Base-by-base conservation (phyloP, 2,113 vertebrate genomes). In the Protomyctophum bolini region DNA sequence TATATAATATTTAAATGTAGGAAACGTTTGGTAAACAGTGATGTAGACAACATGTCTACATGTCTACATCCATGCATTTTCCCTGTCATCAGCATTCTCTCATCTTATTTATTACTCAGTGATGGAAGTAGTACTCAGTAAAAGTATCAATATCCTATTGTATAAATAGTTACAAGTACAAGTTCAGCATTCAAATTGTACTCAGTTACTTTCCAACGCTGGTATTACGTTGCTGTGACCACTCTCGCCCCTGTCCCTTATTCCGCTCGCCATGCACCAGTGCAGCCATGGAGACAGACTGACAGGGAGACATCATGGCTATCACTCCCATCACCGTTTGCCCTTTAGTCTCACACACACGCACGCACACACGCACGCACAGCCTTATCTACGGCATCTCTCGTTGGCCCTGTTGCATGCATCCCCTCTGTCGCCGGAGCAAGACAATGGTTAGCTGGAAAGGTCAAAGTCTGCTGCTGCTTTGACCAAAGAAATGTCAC, bases 401-500 rank as follows among this genome's bases (percentile, higher is more conserved):
- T 66, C 33, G 14, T 59, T 15, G 65, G 70, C 71, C 63, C 50
- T 66, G 76, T 58, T 60, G 81, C 49, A 7, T 56, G 28, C 8
- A 52, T 75, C 73, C 59, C 63, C 1, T 74, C 68, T n/a, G 58
- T 58, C 8, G 14, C 15, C 7, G 28, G 56, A 63, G 70, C 57
- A 48, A 68, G 71, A 78, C 75, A 57, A 29, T 3, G 46, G 81
- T 72, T 77, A 2, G n/a, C 51, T 55, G 21, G 33, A 88, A 89
- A 89, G 86, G 86, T 86, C 86, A 78, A 71, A 45, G 72, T 8
- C 29, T 74, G 72, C 75, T 52, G 62, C 60, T 28, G 66, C 75
- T 73, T 86, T 88, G 74, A 58, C 83, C 77, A 80, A 76, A 0
- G 2, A 86, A 82, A 89, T 79, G 82, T 83, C 82, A 84, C 58